Evolutionary conservation across 2,113 vertebrate genomes (phyloP).

Genomic region (Anhinga anhinga): DNA sequence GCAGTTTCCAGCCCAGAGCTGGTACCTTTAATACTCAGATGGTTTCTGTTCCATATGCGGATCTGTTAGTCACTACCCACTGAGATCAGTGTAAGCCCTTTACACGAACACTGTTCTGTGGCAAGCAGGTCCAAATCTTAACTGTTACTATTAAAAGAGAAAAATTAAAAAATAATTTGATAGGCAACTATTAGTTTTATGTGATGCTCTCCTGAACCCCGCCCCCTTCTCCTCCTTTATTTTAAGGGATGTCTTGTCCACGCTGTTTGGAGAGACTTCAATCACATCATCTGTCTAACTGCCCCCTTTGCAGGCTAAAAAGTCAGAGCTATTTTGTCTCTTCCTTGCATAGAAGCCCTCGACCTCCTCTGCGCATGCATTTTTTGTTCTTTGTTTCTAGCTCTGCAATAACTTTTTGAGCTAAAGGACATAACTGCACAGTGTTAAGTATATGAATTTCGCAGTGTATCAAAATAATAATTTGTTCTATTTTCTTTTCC

Average conservation of each 20-base stretch:
- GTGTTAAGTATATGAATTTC: background rate
- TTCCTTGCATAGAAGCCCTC: background rate
- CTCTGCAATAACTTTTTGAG: background rate
- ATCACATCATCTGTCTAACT: background rate
- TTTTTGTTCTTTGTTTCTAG: background rate
- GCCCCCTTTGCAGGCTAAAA: background rate
- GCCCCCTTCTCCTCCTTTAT: background rate
- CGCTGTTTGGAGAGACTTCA: background rate
- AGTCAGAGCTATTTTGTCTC: background rate
- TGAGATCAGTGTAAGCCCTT: background rate
- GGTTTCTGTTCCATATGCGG: background rate
- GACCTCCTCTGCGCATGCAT: background rate
- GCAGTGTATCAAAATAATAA: background rate
- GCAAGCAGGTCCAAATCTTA: background rate
- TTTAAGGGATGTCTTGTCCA: background rate
- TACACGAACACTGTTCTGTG: background rate
- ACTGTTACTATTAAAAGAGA: background rate
- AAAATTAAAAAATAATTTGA: background rate
- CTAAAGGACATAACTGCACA: background rate
- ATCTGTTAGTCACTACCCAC: background rate
- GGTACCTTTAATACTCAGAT: background rate
- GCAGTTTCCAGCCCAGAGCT: background rate
- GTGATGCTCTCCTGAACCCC: background rate
- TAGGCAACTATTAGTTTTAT: background rate
- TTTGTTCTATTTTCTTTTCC: background rate